phyloP scores from a whole-genome alignment of 2,797 vertebrate species.

The Cottoperca gobio region DNA sequence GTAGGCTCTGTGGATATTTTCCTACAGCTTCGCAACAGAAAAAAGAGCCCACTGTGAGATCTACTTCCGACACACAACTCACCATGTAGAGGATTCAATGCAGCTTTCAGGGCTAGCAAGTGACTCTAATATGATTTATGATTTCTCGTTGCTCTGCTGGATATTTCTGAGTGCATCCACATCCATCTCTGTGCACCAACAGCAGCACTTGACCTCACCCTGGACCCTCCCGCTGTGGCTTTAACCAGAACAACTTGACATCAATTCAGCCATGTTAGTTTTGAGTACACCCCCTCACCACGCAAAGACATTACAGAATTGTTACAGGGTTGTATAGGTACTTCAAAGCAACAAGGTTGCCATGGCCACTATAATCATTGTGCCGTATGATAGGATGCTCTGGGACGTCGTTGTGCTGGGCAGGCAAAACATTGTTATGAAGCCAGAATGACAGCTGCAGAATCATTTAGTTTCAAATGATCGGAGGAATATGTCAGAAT shows the following conservation, averaged over 20 bases:
- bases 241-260: slow-evolving; percentile 53
- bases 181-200: slow-evolving; percentile 25
- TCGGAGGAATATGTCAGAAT: slow-evolving; percentile 8
- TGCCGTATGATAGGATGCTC: slow-evolving; percentile 8
- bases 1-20: neutral
- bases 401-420: slow-evolving; percentile 4
- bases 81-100: neutral
- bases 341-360: slow-evolving; percentile 62
- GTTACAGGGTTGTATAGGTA: slow-evolving; percentile 15
- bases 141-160: slow-evolving; percentile 36
- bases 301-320: neutral
- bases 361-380: slow-evolving; percentile 62
- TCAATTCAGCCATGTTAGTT: slow-evolving; percentile 17
- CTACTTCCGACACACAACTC: neutral
- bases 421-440: slow-evolving; percentile 6
- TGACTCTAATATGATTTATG: slow-evolving; percentile 6
- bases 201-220: slow-evolving; percentile 30
- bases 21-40: neutral
- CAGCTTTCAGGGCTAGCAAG: slow-evolving; percentile 23
- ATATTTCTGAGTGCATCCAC: slow-evolving; percentile 33
- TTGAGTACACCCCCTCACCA: neutral
- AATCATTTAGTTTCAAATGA: no score
- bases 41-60: neutral
- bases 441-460: slow-evolving; percentile 4
- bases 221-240: neutral